These are phyloP conservation scores for Oegoconia quadripuncta DNA, from an alignment of 2,888 invertebrate species.

Conservation along the genomic window DNA sequence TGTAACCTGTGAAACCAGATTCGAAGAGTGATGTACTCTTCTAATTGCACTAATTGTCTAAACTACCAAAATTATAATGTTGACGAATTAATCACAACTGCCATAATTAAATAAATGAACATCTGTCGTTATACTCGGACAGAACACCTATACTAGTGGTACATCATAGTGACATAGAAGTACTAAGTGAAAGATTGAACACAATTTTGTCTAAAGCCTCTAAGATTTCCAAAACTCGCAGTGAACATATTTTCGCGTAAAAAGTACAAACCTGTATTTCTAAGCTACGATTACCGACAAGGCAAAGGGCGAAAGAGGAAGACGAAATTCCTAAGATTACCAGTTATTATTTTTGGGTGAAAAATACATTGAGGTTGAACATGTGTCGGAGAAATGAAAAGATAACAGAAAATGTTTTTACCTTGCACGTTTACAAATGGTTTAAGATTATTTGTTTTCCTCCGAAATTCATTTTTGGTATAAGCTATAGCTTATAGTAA, in stretches of 20 bases:
- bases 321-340: conserved; percentile 32
- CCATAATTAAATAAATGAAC: neutral
- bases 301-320: conserved; percentile 15
- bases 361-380: conserved; percentile 31
- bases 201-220: conserved; percentile 36
- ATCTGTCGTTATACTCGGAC: neutral
- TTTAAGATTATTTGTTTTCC: neutral
- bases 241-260: conserved; percentile 22
- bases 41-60: neutral
- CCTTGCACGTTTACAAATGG: conserved; percentile 3
- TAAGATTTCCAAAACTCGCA: conserved; percentile 35
- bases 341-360: conserved; percentile 33
- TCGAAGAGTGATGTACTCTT: neutral
- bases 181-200: conserved; percentile 29
- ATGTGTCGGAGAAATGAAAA: conserved; percentile 23
- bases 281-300: conserved; percentile 11
- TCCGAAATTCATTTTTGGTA: neutral
- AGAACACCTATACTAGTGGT: too few relatives aligned
- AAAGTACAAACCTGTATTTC: conserved; percentile 31
- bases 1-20: too few relatives aligned
- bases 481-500: too few relatives aligned
- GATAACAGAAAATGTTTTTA: conserved; percentile 23
- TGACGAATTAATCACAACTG: neutral
- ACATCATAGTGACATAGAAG: too few relatives aligned
- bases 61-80: neutral